A percentile compares a stretch with the other conserved stretches of the same genome.
Evolutionary conservation across 2,113 vertebrate species (phyloP).

Genomic region (Chionomys nivalis): DNA sequence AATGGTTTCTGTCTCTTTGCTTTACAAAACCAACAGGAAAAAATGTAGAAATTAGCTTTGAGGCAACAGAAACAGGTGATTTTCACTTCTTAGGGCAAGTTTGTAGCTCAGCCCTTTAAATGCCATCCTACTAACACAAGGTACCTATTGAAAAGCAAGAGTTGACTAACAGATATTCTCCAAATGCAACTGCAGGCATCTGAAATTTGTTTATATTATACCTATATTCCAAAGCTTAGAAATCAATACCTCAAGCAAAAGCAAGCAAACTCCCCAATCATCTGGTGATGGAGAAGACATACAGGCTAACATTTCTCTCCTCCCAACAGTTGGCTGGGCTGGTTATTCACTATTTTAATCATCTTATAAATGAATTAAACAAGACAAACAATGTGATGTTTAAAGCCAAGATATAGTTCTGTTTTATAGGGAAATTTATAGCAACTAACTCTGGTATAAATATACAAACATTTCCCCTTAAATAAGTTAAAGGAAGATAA

Average conservation of each 20-base stretch:
- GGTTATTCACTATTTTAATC: not conserved
- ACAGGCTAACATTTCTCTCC: not conserved
- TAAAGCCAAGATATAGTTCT: not conserved
- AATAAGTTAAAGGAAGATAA: not conserved
- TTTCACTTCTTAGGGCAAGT: not conserved
- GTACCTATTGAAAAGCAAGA: not conserved
- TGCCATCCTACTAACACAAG: not conserved
- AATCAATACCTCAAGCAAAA: not conserved
- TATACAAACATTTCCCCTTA: not conserved
- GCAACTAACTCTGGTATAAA: not conserved
- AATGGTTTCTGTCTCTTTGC: not conserved
- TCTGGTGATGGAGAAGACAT: not conserved
- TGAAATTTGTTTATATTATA: not conserved
- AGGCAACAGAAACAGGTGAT: not conserved
- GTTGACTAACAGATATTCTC: not conserved
- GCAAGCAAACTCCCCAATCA: not conserved
- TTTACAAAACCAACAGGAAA: not conserved
- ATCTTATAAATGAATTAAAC: slow-evolving; percentile 23
- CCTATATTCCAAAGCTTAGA: not conserved
- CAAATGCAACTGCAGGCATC: not conserved
- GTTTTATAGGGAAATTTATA: not conserved
- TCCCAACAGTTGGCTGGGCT: not conserved
- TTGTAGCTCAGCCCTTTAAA: not conserved
- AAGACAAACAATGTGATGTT: not conserved
- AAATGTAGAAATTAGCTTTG: not conserved